Conservation (phyloP, 1,140 invertebrate genomes). For the Ips nitidus region DNA sequence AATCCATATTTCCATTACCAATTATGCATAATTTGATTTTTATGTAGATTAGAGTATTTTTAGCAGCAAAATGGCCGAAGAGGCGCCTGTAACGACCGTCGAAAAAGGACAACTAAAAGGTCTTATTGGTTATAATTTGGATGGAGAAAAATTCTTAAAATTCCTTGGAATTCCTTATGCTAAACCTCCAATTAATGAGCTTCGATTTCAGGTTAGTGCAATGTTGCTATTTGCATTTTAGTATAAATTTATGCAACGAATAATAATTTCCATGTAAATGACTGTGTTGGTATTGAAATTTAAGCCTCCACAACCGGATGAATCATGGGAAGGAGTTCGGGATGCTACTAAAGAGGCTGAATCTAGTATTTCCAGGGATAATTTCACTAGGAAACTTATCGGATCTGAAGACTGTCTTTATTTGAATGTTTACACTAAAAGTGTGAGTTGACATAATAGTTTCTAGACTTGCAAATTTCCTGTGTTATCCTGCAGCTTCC, state of each 20-base stretch:
- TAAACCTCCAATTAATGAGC: conserved; percentile 23
- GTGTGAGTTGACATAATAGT: conserved; percentile 30
- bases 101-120: conserved; percentile 16
- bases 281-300: not conserved
- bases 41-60: not conserved
- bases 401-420: conserved; percentile 61
- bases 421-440: conserved; percentile 60
- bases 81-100: not conserved
- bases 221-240: not conserved
- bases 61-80: not conserved
- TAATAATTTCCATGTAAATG: too few relatives aligned
- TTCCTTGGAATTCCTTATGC: conserved; percentile 28
- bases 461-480: not conserved
- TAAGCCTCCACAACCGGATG: conserved; percentile 60
- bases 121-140: conserved; percentile 6
- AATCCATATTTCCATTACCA: too few relatives aligned
- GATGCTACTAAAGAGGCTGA: conserved; percentile 60
- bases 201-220: conserved; percentile 34
- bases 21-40: too few relatives aligned
- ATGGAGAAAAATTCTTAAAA: conserved; percentile 21
- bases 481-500: not conserved
- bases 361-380: conserved; percentile 53
- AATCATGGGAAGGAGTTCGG: conserved; percentile 58
- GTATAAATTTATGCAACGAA: too few relatives aligned
- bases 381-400: conserved; percentile 18